Percentiles rank a stretch among this genome's conserved stretches.
phyloP scores from a whole-genome alignment of 2,797 vertebrate species.

The Astyanax mexicanus region DNA sequence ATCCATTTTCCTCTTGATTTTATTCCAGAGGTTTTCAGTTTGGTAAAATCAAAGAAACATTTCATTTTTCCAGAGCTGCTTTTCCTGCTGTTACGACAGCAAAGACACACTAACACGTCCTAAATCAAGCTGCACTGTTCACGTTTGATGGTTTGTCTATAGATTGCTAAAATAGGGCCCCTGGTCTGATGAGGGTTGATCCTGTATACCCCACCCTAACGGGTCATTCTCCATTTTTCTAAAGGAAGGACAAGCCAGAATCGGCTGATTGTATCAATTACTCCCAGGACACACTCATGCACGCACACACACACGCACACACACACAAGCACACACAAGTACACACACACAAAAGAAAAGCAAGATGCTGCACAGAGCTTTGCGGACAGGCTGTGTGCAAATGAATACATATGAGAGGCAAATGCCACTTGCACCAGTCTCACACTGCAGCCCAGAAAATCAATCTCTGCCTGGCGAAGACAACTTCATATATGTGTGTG shows the following conservation, averaged over 20 bases:
- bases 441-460: conserved; percentile 5
- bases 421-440: background rate
- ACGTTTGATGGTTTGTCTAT: no score
- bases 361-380: background rate
- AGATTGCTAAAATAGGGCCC: no score
- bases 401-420: conserved; percentile 17
- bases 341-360: conserved; percentile 27
- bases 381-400: conserved; percentile 33
- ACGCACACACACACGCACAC: conserved; percentile 10
- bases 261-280: conserved; percentile 28
- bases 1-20: no score
- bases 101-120: no score
- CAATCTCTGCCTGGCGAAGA: conserved; percentile 3
- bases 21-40: no score
- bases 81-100: no score
- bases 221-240: background rate
- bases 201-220: background rate
- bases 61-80: no score
- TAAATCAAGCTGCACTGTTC: no score
- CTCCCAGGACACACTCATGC: conserved; percentile 5
- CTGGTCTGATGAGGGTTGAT: background rate
- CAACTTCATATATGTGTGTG: background rate
- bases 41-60: no score
- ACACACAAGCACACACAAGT: no score
- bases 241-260: conserved; percentile 18